Conservation (phyloP, 1,140 invertebrate species). For the Thaumatotibia leucotreta region DNA sequence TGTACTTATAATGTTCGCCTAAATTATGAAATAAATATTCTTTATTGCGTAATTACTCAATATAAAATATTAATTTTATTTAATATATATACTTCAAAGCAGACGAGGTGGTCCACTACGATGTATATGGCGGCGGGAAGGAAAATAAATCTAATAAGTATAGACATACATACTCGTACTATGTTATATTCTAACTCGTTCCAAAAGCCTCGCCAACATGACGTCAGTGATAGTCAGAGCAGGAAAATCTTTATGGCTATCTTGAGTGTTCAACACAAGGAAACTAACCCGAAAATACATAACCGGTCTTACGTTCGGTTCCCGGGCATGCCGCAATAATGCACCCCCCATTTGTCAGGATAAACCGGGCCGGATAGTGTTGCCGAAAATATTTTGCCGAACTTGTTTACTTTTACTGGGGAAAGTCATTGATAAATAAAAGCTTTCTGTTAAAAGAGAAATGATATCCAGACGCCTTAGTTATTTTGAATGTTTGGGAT, state of each 20-base stretch:
- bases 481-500: not conserved
- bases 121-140: too few species aligned
- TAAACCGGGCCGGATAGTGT: constrained; percentile 50
- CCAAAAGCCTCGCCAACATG: too few species aligned
- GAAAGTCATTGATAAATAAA: not conserved
- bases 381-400: constrained; percentile 52
- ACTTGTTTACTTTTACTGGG: constrained; percentile 46
- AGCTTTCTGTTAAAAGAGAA: not conserved
- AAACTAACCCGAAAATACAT: constrained; percentile 39
- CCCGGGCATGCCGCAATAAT: constrained; percentile 56
- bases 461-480: not conserved
- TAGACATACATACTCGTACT: too few species aligned
- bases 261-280: not conserved
- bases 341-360: constrained; percentile 63
- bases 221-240: not conserved
- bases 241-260: not conserved
- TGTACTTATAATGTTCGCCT: too few species aligned
- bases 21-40: too few species aligned
- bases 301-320: constrained; percentile 39
- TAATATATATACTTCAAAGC: too few species aligned
- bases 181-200: too few species aligned
- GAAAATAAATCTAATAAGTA: too few species aligned
- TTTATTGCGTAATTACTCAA: too few species aligned
- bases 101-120: too few species aligned
- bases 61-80: too few species aligned